A percentile compares a stretch with the other conserved stretches of the same genome.
Evolutionary conservation across 2,888 invertebrate species (phyloP).

Genomic region (Erebia ligea): DNA sequence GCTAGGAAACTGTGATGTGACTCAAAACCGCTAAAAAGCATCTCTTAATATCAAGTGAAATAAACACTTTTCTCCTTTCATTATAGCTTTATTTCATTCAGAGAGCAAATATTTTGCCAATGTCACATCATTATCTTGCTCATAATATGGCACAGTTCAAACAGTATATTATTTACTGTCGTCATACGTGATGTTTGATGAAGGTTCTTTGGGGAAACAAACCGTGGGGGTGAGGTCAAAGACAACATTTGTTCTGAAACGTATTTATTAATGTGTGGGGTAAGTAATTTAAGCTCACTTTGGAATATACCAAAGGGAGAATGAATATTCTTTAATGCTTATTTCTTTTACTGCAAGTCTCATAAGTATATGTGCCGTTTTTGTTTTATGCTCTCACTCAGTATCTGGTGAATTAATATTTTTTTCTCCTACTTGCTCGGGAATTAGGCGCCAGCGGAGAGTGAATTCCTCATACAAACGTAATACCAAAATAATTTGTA

Average conservation of each 20-base stretch:
- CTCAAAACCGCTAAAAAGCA: too few relatives aligned
- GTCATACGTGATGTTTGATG: constrained; percentile 20
- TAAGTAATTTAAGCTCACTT: constrained; percentile 34
- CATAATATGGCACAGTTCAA: constrained; percentile 3
- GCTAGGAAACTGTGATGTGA: too few relatives aligned
- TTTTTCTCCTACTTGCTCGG: too few relatives aligned
- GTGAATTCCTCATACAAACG: too few relatives aligned
- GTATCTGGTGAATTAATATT: neutral
- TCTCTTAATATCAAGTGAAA: too few relatives aligned
- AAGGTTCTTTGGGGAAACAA: constrained; percentile 29
- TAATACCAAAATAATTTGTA: too few relatives aligned
- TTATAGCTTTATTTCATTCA: neutral
- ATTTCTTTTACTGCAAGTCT: constrained; percentile 26
- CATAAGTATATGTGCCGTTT: constrained; percentile 21
- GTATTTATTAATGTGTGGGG: constrained; percentile 36
- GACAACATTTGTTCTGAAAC: constrained; percentile 37
- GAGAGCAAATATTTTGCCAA: neutral
- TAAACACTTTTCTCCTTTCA: neutral
- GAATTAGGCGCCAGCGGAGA: too few relatives aligned
- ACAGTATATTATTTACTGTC: constrained; percentile 17
- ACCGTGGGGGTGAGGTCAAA: constrained; percentile 24
- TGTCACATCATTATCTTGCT: neutral
- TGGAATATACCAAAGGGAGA: constrained; percentile 18
- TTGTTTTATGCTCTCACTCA: constrained; percentile 12
- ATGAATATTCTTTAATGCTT: constrained; percentile 26